Evolutionary conservation across 1,140 invertebrate species (phyloP), one percentile per base, ranked within the genome.

Genomic region (Belonocnema kinseyi): DNA sequence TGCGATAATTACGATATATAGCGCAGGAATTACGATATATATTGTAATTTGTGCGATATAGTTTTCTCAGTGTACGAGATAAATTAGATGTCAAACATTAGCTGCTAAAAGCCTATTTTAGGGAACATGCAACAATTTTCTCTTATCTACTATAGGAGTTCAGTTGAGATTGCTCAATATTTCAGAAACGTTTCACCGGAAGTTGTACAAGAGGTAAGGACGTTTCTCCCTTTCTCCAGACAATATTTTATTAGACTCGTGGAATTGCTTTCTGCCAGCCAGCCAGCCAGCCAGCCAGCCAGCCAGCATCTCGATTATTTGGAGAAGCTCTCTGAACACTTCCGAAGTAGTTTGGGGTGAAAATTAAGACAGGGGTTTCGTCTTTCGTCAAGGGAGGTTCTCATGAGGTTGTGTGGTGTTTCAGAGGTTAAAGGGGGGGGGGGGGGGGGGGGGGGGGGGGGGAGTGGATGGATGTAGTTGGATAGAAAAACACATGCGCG

Each of bases 401-500:
- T n/a, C 7, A 0, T 14, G 61, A 16, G 33, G 21, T 26, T 66
- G 12, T 40, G n/a, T 40, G 61, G 40, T 16, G 61, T 12, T 26
- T 66, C 16, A 66, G 10, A 40, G 61, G 40, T 16, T 16, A 14
- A 33, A 77, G 53, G 53, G 72, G 26, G 71, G 70, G 33, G 26
- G 40, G 51, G 50, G 61, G 56, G 78, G 54, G 70, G 33, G 26
- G 40, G 51, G 53, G 53, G 72, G 26, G 71, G 70, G 33, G 26
- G 40, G 51, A 52, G 61, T 70, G 78, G 54, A 56, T 10, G 73
- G 51, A 80, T 33, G 77, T 76, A 80, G 58, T 52, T 75, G 77
- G 81, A 83, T 81, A 84, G 50, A 58, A 74, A 40, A 58, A 54
- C n/a, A 74, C 54, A n/a, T 33, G 46, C 50, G 19, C 58, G 17